Percentiles rank a stretch among this genome's conserved stretches.
Conservation (phyloP, 2,888 invertebrate genomes). For the Drosophila fungiperda region DNA sequence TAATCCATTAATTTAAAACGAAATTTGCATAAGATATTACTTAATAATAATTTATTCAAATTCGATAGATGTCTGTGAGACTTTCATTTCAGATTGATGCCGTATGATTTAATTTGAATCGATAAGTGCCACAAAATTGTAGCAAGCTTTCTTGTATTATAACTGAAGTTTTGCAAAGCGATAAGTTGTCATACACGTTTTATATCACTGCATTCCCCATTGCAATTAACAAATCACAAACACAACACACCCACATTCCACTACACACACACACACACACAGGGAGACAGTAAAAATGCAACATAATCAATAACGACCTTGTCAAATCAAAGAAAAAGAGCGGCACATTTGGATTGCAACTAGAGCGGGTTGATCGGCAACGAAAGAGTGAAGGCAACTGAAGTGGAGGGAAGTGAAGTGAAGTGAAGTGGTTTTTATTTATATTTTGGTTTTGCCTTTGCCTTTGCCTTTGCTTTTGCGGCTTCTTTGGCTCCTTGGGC, state of each 20-base stretch:
- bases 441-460: conserved; percentile 10
- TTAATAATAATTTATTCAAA: not conserved
- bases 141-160: not conserved
- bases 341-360: conserved; percentile 16
- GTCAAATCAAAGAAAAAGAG: conserved; percentile 58
- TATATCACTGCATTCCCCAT: not conserved
- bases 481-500: conserved; percentile 3
- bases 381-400: not conserved
- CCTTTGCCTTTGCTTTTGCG: conserved; percentile 15
- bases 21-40: not conserved
- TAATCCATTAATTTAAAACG: not conserved
- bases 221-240: conserved; percentile 5
- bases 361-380: not conserved
- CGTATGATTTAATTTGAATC: not conserved
- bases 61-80: not conserved
- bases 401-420: not conserved
- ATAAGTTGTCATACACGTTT: not conserved
- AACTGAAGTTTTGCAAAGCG: not conserved
- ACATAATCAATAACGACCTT: conserved; percentile 73
- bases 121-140: not conserved
- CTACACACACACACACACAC: not conserved
- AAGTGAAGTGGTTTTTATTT: conserved; percentile 16
- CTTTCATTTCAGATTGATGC: not conserved
- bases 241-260: not conserved
- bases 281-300: conserved; percentile 9